Percentiles rank a stretch among this genome's conserved stretches.
phyloP scores from a whole-genome alignment of 2,113 vertebrate genomes.

The Hemibagrus wyckioides region DNA sequence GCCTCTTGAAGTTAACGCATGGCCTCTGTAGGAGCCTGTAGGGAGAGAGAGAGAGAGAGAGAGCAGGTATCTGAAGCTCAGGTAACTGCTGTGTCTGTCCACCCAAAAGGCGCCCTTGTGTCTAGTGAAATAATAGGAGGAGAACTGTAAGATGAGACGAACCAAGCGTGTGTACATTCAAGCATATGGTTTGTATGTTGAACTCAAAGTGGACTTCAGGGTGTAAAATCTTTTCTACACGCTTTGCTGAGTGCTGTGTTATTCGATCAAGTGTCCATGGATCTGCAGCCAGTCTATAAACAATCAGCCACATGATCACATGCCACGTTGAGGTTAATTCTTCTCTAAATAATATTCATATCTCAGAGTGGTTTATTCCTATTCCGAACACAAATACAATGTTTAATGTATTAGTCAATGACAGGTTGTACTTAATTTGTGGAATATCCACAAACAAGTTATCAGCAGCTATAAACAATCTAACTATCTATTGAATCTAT shows the following conservation, averaged over 20 bases:
- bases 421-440: not conserved
- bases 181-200: not conserved
- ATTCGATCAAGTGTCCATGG: not conserved
- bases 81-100: conserved; percentile 13
- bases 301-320: not conserved
- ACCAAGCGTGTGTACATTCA: not conserved
- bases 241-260: not conserved
- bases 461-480: not conserved
- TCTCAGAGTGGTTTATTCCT: not conserved
- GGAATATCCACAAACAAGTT: not conserved
- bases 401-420: not conserved
- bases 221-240: not conserved
- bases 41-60: conserved; percentile 22
- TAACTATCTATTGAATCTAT: not conserved
- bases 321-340: not conserved
- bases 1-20: conserved; percentile 46
- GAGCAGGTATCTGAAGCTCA: conserved; percentile 36
- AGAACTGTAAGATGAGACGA: conserved; percentile 27
- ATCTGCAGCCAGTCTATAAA: not conserved
- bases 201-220: not conserved
- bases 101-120: conserved; percentile 39
- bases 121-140: conserved; percentile 34
- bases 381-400: not conserved
- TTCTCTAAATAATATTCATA: not conserved
- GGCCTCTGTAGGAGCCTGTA: conserved; percentile 21